phyloP scores from a whole-genome alignment of 1,140 invertebrate genomes.

The Megathymus violae region DNA sequence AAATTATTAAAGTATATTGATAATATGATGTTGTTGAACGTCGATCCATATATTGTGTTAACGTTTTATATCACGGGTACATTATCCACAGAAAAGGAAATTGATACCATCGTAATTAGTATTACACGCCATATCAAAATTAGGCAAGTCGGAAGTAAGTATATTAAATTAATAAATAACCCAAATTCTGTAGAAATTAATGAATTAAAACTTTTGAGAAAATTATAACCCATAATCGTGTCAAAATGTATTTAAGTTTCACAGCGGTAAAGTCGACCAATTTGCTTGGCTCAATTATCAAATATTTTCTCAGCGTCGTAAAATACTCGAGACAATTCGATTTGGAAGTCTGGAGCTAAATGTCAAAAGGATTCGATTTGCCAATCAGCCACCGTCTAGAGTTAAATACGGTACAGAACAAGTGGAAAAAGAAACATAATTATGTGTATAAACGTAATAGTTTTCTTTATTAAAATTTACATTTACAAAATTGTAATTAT shows the following conservation, averaged over 20 bases:
- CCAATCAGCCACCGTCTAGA: conserved; percentile 23
- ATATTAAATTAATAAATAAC: neutral
- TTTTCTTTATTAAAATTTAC: too few relatives aligned
- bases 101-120: too few relatives aligned
- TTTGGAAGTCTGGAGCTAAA: conserved; percentile 18
- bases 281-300: conserved; percentile 21
- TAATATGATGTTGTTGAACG: too few relatives aligned
- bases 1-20: too few relatives aligned
- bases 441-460: too few relatives aligned
- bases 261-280: conserved; percentile 6
- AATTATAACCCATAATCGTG: neutral
- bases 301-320: conserved; percentile 28
- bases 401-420: conserved; percentile 12
- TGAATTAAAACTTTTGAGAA: neutral
- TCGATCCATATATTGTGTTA: too few relatives aligned
- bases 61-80: too few relatives aligned
- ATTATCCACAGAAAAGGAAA: too few relatives aligned
- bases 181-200: too few relatives aligned
- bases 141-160: neutral
- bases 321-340: conserved; percentile 27
- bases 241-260: neutral
- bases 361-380: conserved; percentile 31
- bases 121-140: neutral
- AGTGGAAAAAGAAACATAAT: neutral
- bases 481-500: too few relatives aligned